A percentile compares a stretch with the other conserved stretches of the same genome.
phyloP scores from a whole-genome alignment of 2,113 vertebrate genomes.

The Xenopus laevis region DNA sequence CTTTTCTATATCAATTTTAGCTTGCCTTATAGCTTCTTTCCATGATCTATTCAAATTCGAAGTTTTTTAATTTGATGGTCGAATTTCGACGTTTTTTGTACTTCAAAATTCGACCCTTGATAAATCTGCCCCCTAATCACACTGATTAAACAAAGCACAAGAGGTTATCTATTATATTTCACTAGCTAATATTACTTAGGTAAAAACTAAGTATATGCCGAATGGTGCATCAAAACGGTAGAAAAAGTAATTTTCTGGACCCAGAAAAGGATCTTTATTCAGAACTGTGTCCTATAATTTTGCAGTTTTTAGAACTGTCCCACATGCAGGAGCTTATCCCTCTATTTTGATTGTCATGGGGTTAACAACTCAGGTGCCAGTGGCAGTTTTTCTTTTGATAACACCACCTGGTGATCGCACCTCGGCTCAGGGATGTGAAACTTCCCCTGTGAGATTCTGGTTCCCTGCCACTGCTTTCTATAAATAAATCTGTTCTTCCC shows the following conservation, averaged over 20 bases:
- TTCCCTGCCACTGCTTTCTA: constrained; percentile 26
- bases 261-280: too few species aligned
- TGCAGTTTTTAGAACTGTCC: too few species aligned
- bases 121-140: constrained; percentile 14
- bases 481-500: constrained; percentile 32
- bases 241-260: too few species aligned
- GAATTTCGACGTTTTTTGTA: too few species aligned
- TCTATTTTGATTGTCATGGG: background rate
- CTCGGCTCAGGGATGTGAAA: constrained; percentile 29
- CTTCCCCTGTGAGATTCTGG: constrained; percentile 32
- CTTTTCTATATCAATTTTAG: too few species aligned
- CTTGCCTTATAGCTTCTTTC: too few species aligned
- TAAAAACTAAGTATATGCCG: background rate
- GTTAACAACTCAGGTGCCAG: constrained; percentile 24
- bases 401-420: constrained; percentile 22
- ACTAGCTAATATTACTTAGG: background rate
- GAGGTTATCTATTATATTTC: constrained; percentile 5
- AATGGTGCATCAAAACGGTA: too few species aligned
- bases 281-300: too few species aligned
- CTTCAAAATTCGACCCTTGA: too few species aligned
- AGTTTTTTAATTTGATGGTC: too few species aligned
- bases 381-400: constrained; percentile 7
- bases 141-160: background rate
- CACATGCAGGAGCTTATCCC: too few species aligned
- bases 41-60: too few species aligned